Evolutionary conservation across 37 sponge, comb jelly and placozoan species (phyloP).

Genomic region (Dysidea cf. avara): DNA sequence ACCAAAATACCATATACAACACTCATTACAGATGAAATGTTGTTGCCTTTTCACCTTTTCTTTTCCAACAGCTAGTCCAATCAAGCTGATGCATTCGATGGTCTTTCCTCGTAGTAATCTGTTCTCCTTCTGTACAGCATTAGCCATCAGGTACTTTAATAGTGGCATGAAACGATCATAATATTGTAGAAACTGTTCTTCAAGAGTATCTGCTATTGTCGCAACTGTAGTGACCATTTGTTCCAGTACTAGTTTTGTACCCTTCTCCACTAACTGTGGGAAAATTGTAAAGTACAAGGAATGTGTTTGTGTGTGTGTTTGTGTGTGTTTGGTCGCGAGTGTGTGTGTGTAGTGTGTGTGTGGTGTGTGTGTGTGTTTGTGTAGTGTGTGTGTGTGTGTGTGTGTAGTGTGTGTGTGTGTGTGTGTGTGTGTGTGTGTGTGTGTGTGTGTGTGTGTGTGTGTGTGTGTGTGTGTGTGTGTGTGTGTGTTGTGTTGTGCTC

Average conservation of each 20-base stretch:
- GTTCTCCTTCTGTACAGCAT: conserved; percentile 73
- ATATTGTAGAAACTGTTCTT: conserved; percentile 87
- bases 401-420: too few species aligned
- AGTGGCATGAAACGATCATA: conserved; percentile 97
- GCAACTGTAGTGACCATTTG: conserved; percentile 92
- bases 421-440: conserved; percentile 18
- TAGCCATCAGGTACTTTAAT: conserved; percentile 94
- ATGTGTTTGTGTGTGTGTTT: not conserved
- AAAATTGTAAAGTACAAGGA: not conserved
- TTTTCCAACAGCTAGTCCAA: conserved; percentile 97
- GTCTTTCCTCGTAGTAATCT: conserved; percentile 93
- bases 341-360: not conserved
- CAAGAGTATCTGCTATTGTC: conserved; percentile 91
- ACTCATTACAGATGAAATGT: not conserved
- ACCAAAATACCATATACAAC: conserved; percentile 6
- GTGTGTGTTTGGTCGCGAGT: not conserved
- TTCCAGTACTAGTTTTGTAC: conserved; percentile 82
- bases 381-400: not conserved
- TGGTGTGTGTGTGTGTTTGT: not conserved
- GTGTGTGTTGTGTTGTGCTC: too few species aligned
- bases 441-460: too few species aligned
- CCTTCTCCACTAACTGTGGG: conserved; percentile 71
- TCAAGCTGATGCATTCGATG: conserved; percentile 95
- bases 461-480: too few species aligned
- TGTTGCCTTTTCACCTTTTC: conserved; percentile 66